Conservation (phyloP, 2,113 vertebrate species). For the Hydropotes inermis region DNA sequence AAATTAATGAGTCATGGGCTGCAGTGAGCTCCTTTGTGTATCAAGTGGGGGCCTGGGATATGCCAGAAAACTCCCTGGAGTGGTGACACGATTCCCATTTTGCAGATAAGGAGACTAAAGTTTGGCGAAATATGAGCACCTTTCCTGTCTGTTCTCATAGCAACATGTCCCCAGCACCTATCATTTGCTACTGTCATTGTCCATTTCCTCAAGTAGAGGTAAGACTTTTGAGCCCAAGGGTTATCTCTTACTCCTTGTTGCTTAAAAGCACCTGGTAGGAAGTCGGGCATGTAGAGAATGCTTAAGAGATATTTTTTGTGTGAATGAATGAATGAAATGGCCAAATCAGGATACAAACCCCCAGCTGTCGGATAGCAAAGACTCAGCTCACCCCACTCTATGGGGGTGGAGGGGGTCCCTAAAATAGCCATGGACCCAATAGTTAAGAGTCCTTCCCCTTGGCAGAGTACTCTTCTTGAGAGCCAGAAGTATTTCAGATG, state of each 20-base stretch:
- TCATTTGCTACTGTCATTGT: not conserved
- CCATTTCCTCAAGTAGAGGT: not conserved
- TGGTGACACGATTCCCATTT: not conserved
- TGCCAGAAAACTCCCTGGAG: not conserved
- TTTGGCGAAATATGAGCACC: not conserved
- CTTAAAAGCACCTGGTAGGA: not conserved
- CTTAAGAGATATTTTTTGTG: not conserved
- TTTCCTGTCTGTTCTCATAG: not conserved
- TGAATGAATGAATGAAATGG: not conserved
- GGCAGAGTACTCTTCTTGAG: not conserved
- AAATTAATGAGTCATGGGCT: not conserved
- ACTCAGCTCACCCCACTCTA: not conserved
- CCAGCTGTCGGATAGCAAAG: not conserved
- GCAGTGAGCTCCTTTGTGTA: not conserved
- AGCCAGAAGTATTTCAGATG: constrained; percentile 12
- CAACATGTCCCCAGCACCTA: not conserved
- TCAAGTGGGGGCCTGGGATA: not conserved
- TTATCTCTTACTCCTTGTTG: not conserved
- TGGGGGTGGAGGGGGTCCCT: not conserved
- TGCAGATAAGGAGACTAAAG: not conserved
- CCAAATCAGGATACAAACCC: not conserved
- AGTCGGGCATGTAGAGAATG: not conserved
- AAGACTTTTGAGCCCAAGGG: not conserved
- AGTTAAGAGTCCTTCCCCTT: not conserved
- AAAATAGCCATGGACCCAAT: not conserved